Percentiles rank a stretch among this genome's conserved stretches.
Evolutionary conservation across 2,113 vertebrate species (phyloP).

Genomic region (Rostratula benghalensis): DNA sequence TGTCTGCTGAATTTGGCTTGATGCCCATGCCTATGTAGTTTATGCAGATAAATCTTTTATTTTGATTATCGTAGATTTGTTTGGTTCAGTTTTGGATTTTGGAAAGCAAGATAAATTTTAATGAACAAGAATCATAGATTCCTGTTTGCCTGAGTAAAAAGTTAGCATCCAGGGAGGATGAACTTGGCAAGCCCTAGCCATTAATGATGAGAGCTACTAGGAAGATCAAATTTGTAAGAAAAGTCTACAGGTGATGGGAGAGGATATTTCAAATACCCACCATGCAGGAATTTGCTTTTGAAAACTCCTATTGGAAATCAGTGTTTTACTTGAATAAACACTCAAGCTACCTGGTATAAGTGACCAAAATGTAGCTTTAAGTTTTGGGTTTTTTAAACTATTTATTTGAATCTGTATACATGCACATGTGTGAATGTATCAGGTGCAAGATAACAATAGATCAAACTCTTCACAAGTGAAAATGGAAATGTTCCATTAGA

Average conservation of each 20-base stretch:
- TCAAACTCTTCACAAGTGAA: neutral
- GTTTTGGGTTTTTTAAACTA: neutral
- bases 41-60: neutral
- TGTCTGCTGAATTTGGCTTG: neutral
- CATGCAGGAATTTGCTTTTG: neutral
- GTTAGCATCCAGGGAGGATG: neutral
- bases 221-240: neutral
- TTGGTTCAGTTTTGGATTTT: neutral
- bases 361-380: neutral
- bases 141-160: neutral
- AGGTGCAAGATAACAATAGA: neutral
- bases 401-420: neutral
- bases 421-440: neutral
- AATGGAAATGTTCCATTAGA: slow-evolving; percentile 9
- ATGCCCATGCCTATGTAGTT: neutral
- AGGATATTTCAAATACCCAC: neutral
- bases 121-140: neutral
- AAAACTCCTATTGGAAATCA: neutral
- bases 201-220: neutral
- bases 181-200: neutral
- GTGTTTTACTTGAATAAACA: neutral
- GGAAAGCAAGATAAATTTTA: neutral
- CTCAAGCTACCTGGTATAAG: neutral
- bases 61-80: neutral
- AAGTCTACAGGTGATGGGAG: neutral